Percentiles rank a stretch among this genome's conserved stretches.
These are phyloP conservation scores for Perodicticus potto DNA, from an alignment of 2,797 vertebrate species.

Conservation along the genomic window DNA sequence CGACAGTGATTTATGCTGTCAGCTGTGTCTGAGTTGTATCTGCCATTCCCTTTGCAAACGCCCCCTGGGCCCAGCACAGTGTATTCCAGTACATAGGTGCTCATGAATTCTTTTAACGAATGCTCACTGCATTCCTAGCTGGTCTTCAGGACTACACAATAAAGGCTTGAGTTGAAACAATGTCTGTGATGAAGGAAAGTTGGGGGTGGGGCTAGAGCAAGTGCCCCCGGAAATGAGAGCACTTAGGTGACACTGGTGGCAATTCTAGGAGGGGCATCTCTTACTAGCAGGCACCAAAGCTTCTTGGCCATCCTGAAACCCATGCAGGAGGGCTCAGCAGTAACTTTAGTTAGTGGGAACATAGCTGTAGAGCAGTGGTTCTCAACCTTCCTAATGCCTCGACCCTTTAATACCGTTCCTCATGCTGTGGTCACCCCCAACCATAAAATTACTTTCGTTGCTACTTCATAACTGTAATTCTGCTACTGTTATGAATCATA, in stretches of 20 bases:
- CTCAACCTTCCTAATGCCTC: no score
- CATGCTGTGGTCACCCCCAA: no score
- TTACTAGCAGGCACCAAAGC: background rate
- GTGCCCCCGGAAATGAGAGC: background rate
- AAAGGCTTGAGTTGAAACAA: background rate
- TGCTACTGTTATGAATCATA: no score
- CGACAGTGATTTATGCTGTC: background rate
- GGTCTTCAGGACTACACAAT: background rate
- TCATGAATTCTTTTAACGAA: background rate
- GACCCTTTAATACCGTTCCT: no score
- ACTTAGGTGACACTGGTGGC: background rate
- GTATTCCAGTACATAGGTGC: background rate
- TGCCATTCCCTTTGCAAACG: background rate
- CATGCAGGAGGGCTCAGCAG: rapidly evolving
- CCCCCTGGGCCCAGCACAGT: background rate
- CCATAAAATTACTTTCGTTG: no score
- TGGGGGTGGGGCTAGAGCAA: background rate
- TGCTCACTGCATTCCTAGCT: background rate
- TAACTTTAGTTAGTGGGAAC: background rate
- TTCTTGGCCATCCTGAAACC: background rate
- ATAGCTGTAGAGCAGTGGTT: background rate
- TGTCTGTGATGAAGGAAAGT: background rate
- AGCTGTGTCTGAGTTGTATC: background rate
- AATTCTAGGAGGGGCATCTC: background rate
- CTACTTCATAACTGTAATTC: no score